Percentiles rank a stretch among this genome's conserved stretches.
These are phyloP conservation scores for Urechis unicinctus DNA, from an alignment of 2,888 invertebrate genomes.

Conservation along the genomic window DNA sequence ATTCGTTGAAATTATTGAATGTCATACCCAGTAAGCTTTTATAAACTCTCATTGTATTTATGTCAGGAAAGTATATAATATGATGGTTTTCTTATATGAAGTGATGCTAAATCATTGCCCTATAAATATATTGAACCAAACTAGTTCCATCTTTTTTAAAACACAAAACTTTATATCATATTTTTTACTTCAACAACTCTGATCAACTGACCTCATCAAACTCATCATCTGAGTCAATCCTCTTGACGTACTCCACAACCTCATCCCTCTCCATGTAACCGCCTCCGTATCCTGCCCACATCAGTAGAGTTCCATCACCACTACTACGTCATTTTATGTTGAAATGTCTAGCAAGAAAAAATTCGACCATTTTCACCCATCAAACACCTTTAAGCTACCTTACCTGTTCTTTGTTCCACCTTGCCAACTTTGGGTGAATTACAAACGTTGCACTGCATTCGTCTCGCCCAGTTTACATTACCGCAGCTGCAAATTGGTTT, in stretches of 20 bases:
- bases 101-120: too few species aligned
- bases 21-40: too few species aligned
- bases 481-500: conserved; percentile 65
- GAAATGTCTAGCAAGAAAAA: neutral
- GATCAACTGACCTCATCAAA: conserved; percentile 83
- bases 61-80: too few species aligned
- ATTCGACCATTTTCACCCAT: neutral
- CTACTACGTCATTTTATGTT: neutral
- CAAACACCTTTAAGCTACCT: neutral
- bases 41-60: too few species aligned
- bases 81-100: too few species aligned
- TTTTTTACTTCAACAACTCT: too few species aligned
- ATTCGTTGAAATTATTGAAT: too few species aligned
- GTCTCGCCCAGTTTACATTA: conserved; percentile 98
- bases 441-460: conserved; percentile 95
- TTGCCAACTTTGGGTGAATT: conserved; percentile 96
- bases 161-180: neutral
- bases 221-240: conserved; percentile 82
- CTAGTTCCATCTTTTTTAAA: neutral
- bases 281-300: conserved; percentile 51
- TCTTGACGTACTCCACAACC: conserved; percentile 81
- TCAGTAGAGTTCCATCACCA: neutral
- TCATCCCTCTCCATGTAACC: conserved; percentile 85
- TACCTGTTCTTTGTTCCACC: conserved; percentile 67
- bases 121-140: too few species aligned